Evolutionary conservation across 1,140 invertebrate species (phyloP), one percentile per base, ranked within the genome.

Genomic region (Listronotus bonariensis): DNA sequence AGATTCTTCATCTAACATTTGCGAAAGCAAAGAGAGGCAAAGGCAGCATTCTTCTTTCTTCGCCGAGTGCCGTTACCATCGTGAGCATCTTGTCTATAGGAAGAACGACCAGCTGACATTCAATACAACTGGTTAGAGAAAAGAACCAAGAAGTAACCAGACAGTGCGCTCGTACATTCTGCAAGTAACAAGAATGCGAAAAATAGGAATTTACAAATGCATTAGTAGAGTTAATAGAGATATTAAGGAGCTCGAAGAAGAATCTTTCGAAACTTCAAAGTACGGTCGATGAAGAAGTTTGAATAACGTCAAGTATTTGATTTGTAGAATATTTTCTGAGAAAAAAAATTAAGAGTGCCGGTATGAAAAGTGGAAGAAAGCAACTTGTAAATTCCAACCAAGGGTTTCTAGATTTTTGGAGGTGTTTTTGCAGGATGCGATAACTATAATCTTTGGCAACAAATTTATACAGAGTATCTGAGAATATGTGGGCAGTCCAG

Each of bases 21-120:
- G 56, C 56, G n/a, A 59, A 48, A 20, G 43, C 20, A 36, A 36
- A 36, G 34, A 10, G 34, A 36, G 11, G 34, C 34, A 36, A 36
- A 36, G 34, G 34, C 34, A 49, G 17, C 42, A 36, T 42, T 42
- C 6, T 12, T 49, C 26, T 59, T 32, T 46, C 45, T 46, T 58
- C 55, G 34, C 32, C 38, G 15, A 51, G 43, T 61, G 58, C 58
- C 58, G 58, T 61, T 61, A 61, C 31, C 45, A 43, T 32, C 59
- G 59, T 18, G 20, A 54, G 42, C 60, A 63, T 63, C 60, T 63
- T 63, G 60, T 63, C 60, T 63, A 63, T 63, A 63, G 60, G 51
- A 63, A 63, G 60, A 41, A 54, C 60, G 12, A 40, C 60, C 60
- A 63, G 60, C 60, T 63, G 60, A 63, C 60, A 26, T 26, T 55